phyloP scores from a whole-genome alignment of 2,888 invertebrate species.

The Epistrophe grossulariae region DNA sequence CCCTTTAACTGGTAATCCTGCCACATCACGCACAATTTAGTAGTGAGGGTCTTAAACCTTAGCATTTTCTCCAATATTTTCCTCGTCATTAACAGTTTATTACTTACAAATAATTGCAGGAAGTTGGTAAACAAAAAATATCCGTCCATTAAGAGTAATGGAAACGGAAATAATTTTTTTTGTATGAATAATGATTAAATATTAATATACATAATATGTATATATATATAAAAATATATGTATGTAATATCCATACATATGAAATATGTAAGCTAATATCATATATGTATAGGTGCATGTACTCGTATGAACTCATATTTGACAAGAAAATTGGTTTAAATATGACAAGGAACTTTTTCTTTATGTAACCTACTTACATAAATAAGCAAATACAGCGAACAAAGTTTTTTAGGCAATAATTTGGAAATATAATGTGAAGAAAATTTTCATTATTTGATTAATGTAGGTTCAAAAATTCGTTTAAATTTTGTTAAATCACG shows the following conservation, averaged over 20 bases:
- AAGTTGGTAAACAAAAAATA: constrained; percentile 46
- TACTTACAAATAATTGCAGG: constrained; percentile 25
- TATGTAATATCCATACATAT: no score
- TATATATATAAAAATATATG: no score
- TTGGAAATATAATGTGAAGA: no score
- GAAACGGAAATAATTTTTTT: constrained; percentile 3
- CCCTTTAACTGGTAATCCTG: neutral
- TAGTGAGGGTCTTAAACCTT: neutral
- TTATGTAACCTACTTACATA: neutral
- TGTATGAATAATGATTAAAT: constrained; percentile 4
- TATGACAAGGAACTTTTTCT: neutral
- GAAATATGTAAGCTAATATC: neutral
- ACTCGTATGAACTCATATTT: neutral
- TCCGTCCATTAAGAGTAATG: constrained; percentile 17
- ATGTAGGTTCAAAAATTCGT: no score
- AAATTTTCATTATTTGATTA: no score
- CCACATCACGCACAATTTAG: neutral
- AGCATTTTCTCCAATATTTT: neutral
- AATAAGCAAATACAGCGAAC: neutral
- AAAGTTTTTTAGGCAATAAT: neutral
- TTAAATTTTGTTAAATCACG: no score
- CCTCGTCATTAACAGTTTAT: constrained; percentile 17
- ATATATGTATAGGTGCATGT: no score
- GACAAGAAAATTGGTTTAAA: neutral
- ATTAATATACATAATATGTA: neutral